Base-by-base conservation (phyloP, 2,888 invertebrate species). In the Pilophorus perplexus region DNA sequence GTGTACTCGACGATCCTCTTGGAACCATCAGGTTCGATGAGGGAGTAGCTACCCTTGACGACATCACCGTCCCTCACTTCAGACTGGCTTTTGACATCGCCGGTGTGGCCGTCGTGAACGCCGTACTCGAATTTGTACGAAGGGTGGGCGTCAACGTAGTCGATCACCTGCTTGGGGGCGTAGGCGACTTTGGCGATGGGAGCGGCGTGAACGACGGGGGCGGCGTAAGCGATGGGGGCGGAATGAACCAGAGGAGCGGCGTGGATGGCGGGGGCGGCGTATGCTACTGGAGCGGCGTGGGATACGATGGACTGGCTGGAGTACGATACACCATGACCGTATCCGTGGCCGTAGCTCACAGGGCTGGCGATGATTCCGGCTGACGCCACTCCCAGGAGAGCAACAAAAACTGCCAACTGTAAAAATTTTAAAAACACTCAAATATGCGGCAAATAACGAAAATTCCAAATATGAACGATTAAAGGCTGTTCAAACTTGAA, bases 101-200 rank as follows among this genome's bases (percentile, higher is more conserved):
- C 78, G n/a, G 78, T 78, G 72, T 79, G 78, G n/a, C 78, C 75
- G 71, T 79, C 79, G 72, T 78, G 77, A 40, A 79, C 79, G 59
- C 77, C 77, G 71, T 79, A 79, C 68, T 78, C 78, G 74, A 76
- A 79, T 68, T 78, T 78, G 73, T 79, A 79, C 33, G 70, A 69
- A 8, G 72, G 71, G 54, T 72, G 71, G 12, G 72, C 69, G 60
- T 67, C 67, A 23, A 50, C 60, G 52, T 67, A 60, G 60, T 67
- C 67, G 37, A 66, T 54, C 6, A 40, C 16, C 22, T 33, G 27
- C 33, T 18, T 22, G 42, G 22, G 23, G 14, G 27, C 25, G 33
- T 20, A 37, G 28, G 54, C 38, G 23, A 22, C 44, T 16, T 40
- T n/a, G 44, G 42, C 65, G 54, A 55, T 27, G 42, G 54, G 65